Percentiles rank a stretch among this genome's conserved stretches.
phyloP scores from a whole-genome alignment of 2,797 vertebrate genomes.

The Mallotus villosus region DNA sequence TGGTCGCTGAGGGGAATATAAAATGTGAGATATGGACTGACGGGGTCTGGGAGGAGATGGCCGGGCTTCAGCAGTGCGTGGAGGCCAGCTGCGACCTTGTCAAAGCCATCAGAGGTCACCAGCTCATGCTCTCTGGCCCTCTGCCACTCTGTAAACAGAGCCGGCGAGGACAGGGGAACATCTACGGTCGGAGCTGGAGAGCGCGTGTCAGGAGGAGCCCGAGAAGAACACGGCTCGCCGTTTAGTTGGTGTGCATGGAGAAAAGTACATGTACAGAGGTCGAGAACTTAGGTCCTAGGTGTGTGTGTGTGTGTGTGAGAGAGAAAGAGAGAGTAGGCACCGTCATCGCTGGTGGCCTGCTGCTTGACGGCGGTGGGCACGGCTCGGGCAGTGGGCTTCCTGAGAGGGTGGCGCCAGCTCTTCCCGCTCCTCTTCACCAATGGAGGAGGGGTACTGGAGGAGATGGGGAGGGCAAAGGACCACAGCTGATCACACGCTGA shows the following conservation, averaged over 20 bases:
- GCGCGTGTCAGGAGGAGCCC: conserved; percentile 27
- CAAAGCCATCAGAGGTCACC: conserved; percentile 33
- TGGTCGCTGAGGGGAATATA: conserved; percentile 45
- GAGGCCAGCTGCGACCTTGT: not conserved
- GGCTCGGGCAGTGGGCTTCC: conserved; percentile 88
- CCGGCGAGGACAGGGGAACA: conserved; percentile 43
- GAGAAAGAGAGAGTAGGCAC: conserved; percentile 60
- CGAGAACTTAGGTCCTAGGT: not conserved
- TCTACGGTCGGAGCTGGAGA: conserved; percentile 9
- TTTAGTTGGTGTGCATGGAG: conserved; percentile 23
- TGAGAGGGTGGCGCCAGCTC: conserved; percentile 92
- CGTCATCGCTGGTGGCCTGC: conserved; percentile 86
- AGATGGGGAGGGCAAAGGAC: conserved; percentile 2
- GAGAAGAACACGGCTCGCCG: too few relatives aligned
- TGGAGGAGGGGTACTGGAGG: conserved; percentile 32
- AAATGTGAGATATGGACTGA: conserved; percentile 54
- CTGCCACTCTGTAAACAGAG: conserved; percentile 31
- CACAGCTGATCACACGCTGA: not conserved
- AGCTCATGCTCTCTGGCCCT: conserved; percentile 39
- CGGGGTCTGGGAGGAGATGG: conserved; percentile 27
- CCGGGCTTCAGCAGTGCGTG: not conserved
- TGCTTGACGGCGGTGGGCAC: conserved; percentile 90
- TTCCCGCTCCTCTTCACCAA: conserved; percentile 80
- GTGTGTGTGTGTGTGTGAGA: not conserved
- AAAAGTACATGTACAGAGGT: not conserved